These are phyloP conservation scores for Mellilla xanthometata DNA, from an alignment of 2,888 invertebrate species.

Conservation along the genomic window DNA sequence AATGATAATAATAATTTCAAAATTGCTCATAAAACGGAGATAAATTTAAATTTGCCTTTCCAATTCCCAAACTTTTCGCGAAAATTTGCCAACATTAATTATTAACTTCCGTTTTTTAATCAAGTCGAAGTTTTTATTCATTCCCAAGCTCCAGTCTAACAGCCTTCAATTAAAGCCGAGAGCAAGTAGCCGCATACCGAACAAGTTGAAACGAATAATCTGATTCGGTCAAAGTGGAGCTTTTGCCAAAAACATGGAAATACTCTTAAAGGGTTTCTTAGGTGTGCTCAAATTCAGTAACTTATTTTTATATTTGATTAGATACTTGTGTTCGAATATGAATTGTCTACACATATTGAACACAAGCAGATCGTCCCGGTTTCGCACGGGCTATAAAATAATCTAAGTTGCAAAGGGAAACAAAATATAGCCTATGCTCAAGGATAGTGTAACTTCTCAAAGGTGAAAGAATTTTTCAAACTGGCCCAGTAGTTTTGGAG, in stretches of 20 bases:
- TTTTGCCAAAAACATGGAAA: conserved; percentile 11
- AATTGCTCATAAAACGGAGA: conserved; percentile 4
- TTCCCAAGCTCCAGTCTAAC: conserved; percentile 5
- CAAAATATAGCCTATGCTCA: too few relatives aligned
- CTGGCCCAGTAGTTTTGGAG: too few relatives aligned
- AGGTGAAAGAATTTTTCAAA: too few relatives aligned
- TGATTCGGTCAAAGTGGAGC: conserved; percentile 9
- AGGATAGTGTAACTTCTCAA: too few relatives aligned
- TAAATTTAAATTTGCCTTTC: conserved; percentile 12
- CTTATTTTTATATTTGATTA: neutral
- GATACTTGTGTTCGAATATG: neutral
- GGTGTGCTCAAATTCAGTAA: conserved; percentile 1
- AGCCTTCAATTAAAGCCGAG: conserved; percentile 17
- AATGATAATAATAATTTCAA: conserved; percentile 1
- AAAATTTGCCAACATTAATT: conserved; percentile 15
- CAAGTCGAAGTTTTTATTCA: conserved; percentile 12
- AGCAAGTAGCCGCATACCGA: conserved; percentile 10
- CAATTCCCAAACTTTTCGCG: conserved; percentile 4
- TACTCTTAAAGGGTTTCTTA: conserved; percentile 6
- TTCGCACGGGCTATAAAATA: too few relatives aligned
- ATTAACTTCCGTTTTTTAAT: conserved; percentile 19
- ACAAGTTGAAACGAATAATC: conserved; percentile 16
- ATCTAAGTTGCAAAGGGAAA: too few relatives aligned
- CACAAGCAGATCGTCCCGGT: too few relatives aligned
- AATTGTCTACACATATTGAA: too few relatives aligned